phyloP scores from a whole-genome alignment of 2,888 invertebrate species.

The Euzetes globulus region DNA sequence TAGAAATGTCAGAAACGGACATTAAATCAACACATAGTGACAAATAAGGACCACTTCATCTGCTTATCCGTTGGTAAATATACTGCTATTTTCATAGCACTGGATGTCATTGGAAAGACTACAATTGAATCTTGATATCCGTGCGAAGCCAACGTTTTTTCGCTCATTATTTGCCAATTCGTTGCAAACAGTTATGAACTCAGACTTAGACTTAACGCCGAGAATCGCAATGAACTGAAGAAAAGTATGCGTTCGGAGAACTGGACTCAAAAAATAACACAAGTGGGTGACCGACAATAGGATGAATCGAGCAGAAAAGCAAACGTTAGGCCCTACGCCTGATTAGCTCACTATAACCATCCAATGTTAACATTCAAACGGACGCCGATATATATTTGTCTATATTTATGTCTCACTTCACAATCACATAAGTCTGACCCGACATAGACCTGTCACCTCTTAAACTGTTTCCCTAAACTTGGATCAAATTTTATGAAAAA shows the following conservation, averaged over 20 bases:
- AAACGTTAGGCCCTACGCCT: slow-evolving; percentile 3
- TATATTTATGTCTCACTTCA: slow-evolving; percentile 15
- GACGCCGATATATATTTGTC: slow-evolving; percentile 21
- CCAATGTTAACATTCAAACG: slow-evolving; percentile 12
- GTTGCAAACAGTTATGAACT: slow-evolving; percentile 17
- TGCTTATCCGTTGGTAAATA: slow-evolving; percentile 9
- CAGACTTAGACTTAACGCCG: background rate
- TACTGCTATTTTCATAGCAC: background rate
- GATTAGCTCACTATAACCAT: slow-evolving; percentile 24
- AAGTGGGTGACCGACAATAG: slow-evolving; percentile 28
- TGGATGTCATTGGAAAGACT: background rate
- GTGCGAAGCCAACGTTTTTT: slow-evolving; percentile 23
- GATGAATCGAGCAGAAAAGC: slow-evolving; percentile 27
- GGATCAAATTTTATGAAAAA: background rate
- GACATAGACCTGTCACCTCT: slow-evolving; percentile 2
- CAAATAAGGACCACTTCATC: slow-evolving; percentile 7
- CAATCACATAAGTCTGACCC: slow-evolving; percentile 11
- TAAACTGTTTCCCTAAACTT: too few species aligned
- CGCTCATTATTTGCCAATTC: slow-evolving; percentile 14
- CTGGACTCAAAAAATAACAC: slow-evolving; percentile 8
- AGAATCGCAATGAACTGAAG: slow-evolving; percentile 1
- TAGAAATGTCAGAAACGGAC: background rate
- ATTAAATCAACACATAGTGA: slow-evolving; percentile 18
- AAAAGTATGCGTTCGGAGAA: background rate
- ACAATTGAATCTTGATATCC: slow-evolving; percentile 26